phyloP scores from a whole-genome alignment of 2,113 vertebrate species.

The Grammomys surdaster region DNA sequence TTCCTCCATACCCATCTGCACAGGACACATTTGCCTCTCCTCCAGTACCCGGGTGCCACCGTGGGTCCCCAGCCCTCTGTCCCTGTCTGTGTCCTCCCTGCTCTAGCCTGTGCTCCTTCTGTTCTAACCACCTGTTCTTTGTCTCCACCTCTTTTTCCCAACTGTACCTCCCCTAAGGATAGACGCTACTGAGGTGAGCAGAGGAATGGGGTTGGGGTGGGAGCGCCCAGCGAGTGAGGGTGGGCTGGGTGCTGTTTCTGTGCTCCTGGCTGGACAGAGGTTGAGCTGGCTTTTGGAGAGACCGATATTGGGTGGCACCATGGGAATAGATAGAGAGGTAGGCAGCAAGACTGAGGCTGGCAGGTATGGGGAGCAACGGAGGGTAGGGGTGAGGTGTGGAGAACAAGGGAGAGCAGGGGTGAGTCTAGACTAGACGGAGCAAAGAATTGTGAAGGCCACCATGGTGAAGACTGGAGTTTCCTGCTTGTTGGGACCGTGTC shows the following conservation, averaged over 20 bases:
- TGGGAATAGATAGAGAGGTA: rapidly evolving
- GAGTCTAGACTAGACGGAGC: neutral
- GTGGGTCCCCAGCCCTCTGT: conserved; percentile 20
- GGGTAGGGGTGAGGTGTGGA: neutral
- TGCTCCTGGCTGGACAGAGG: neutral
- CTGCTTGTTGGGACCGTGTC: neutral
- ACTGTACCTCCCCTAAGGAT: conserved; percentile 93
- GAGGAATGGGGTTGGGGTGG: conserved; percentile 72
- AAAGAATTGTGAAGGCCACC: neutral
- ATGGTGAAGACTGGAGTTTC: neutral
- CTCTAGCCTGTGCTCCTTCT: conserved; percentile 75
- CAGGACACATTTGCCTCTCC: neutral
- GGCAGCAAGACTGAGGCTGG: neutral
- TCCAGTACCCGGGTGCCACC: rapidly evolving
- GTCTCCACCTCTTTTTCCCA: conserved; percentile 87
- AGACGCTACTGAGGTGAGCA: conserved; percentile 98
- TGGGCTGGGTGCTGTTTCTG: neutral
- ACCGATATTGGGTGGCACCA: too few relatives aligned
- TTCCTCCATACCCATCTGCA: neutral
- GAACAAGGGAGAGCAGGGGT: neutral
- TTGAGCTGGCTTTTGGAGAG: neutral
- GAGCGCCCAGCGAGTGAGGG: conserved; percentile 69
- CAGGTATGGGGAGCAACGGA: neutral
- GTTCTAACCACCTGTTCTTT: conserved; percentile 90
- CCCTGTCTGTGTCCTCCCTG: conserved; percentile 50